Percentiles rank a stretch among this genome's conserved stretches.
phyloP scores from a whole-genome alignment of 2,113 vertebrate genomes.

The Microcebus griseorufus region DNA sequence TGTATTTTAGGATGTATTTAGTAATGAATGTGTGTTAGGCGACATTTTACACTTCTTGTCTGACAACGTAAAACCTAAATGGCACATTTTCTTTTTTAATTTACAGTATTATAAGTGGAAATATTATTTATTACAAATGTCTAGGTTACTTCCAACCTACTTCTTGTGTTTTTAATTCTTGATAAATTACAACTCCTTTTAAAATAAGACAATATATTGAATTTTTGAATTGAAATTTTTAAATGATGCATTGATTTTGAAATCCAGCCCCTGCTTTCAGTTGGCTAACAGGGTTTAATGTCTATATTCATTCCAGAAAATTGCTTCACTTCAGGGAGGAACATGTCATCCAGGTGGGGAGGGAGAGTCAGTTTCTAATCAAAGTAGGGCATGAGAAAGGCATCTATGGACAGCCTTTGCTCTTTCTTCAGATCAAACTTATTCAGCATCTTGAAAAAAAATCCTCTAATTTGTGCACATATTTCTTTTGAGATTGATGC shows the following conservation, averaged over 20 bases:
- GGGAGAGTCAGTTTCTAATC: neutral
- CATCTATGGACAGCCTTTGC: neutral
- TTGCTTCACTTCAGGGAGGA: neutral
- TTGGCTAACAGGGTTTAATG: neutral
- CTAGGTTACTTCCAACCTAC: neutral
- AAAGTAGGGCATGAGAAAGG: neutral
- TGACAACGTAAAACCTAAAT: neutral
- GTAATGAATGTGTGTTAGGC: neutral
- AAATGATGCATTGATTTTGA: slow-evolving; percentile 25
- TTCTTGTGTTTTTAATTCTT: slow-evolving; percentile 51
- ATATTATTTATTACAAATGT: slow-evolving; percentile 29
- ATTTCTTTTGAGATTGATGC: slow-evolving; percentile 61
- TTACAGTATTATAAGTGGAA: neutral
- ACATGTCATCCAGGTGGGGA: neutral
- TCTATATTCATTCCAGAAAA: slow-evolving; percentile 40
- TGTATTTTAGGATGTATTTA: neutral
- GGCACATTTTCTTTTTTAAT: neutral
- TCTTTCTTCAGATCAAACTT: slow-evolving; percentile 50
- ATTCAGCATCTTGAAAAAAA: slow-evolving; percentile 38
- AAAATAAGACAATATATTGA: neutral
- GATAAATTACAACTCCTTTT: neutral
- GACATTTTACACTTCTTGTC: neutral
- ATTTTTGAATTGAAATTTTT: neutral
- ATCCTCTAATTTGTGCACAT: slow-evolving; percentile 46
- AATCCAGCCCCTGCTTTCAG: neutral